Evolutionary conservation across 2,797 vertebrate species (phyloP).

Genomic region (Naso thynnoides): DNA sequence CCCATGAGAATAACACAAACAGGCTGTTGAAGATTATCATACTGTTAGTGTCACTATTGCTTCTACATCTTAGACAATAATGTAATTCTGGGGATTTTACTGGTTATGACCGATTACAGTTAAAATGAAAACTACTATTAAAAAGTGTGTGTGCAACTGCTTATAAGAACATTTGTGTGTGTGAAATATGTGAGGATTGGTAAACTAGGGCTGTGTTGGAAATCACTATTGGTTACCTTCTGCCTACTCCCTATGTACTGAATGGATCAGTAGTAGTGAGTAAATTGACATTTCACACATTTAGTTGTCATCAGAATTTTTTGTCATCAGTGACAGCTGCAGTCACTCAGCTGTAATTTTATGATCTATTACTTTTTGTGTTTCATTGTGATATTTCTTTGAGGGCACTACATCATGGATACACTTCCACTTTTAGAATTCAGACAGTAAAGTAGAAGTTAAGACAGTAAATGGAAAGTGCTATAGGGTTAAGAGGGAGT

Average conservation of each 20-base stretch:
- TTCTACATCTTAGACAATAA: conserved; percentile 57
- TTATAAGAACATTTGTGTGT: neutral
- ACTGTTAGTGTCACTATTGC: conserved; percentile 22
- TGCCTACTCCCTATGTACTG: neutral
- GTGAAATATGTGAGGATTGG: neutral
- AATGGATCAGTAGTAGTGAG: neutral
- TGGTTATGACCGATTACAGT: neutral
- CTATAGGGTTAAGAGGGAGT: neutral
- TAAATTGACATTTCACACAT: neutral
- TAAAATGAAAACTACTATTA: neutral
- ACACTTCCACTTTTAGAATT: neutral
- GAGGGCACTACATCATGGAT: no score
- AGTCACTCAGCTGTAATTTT: neutral
- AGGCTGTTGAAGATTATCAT: conserved; percentile 23
- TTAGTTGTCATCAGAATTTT: neutral
- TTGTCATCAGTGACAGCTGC: neutral
- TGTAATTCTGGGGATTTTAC: conserved; percentile 57
- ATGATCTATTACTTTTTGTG: neutral
- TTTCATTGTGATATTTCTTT: no score
- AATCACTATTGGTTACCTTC: neutral
- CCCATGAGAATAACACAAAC: conserved; percentile 45
- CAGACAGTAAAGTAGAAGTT: neutral
- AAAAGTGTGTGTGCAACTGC: neutral
- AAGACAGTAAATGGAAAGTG: neutral
- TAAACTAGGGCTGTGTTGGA: neutral